Base-by-base conservation (phyloP, 2,888 invertebrate species). In the Parnassius orleans region DNA sequence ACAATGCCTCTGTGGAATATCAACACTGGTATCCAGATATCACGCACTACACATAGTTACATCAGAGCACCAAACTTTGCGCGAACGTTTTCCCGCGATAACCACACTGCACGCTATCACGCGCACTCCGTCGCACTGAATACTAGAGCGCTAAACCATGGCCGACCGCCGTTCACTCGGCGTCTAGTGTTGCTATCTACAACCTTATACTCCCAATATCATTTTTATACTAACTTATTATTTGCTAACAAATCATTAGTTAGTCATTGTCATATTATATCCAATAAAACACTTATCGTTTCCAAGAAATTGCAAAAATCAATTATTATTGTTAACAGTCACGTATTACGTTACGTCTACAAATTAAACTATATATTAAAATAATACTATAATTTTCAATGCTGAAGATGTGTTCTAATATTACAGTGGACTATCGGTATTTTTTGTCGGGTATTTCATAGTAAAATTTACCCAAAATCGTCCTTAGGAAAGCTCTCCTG, bases 161-260 rank as follows among this genome's bases (percentile, higher is more conserved):
- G 86, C 78, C 87, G 81, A 78, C 74, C 72, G 81, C 87, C 89
- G 84, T 81, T 89, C 88, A 87, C 89, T 87, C 75, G 70, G 67
- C 54, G 69, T 58, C 48, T 62, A 44, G 81, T 78, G 86, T 83
- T 86, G 82, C 84, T 69, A 76, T 62, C 41, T n/a, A 9, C 12
- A 2, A 12, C 3, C 33, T n/a, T 46, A n/a, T 2, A 46, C 7
- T n/a, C n/a, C 46, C 43, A 43, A 43, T 43, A 43, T 43, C 43
- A 11, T 43, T 43, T 11, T 9, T 43, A 1, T 43, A 43, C 9
- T 11, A 10, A 10, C 10, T 3, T 11, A 11, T 43, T 43, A 43
- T 43, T 43, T 11, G 43, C 3, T 43, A 43, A 33, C 5, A 7
- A 33, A 33, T 33, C 33, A 33, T 33, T 33, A 7, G 33, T 33